Conservation (phyloP, 2,113 vertebrate species). For the Tragelaphus buxtoni region DNA sequence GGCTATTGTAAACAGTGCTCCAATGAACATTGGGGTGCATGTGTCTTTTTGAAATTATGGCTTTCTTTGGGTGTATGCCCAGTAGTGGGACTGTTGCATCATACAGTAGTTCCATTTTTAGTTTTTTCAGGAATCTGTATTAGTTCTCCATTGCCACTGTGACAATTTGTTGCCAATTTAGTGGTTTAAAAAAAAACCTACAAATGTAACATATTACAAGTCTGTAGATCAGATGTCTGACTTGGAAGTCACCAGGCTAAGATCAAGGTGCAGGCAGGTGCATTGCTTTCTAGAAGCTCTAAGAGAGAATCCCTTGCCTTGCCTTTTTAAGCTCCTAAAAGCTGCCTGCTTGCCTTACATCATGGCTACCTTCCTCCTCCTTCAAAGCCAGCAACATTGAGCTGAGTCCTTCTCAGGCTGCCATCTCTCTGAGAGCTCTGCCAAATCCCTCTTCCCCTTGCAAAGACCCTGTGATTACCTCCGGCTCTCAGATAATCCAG, state of each 20-base stretch:
- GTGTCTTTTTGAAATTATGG: background rate
- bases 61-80: background rate
- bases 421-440: background rate
- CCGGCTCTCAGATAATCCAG: background rate
- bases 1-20: background rate
- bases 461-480: background rate
- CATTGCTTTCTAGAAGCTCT: background rate
- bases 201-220: background rate
- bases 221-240: background rate
- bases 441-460: background rate
- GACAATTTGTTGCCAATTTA: background rate
- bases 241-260: background rate
- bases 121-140: background rate
- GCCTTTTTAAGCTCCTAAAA: background rate
- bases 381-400: background rate
- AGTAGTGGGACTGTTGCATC: background rate
- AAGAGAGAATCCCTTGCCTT: background rate
- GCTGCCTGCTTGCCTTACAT: background rate
- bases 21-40: background rate
- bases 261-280: background rate
- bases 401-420: background rate
- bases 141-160: background rate
- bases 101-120: background rate
- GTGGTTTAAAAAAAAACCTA: background rate
- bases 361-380: background rate